These are phyloP conservation scores for Sphenodon punctatus DNA, from an alignment of 2,797 vertebrate genomes.

Conservation along the genomic window DNA sequence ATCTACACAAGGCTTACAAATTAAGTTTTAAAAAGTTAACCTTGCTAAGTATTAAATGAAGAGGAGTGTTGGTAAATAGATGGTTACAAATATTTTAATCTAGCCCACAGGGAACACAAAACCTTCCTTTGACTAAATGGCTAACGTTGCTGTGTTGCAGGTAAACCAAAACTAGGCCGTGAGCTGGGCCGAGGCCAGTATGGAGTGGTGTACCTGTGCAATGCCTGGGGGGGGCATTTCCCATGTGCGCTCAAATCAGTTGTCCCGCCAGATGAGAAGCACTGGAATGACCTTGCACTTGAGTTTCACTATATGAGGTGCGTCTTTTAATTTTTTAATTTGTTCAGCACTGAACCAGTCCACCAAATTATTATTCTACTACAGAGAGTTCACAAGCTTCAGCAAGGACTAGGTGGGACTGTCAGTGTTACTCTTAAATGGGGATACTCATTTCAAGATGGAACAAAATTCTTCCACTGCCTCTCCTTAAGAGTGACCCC, in stretches of 20 bases:
- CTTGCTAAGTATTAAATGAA: too few species aligned
- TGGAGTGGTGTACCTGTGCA: constrained; percentile 95
- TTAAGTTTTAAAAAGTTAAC: too few species aligned
- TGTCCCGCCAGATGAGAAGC: constrained; percentile 96
- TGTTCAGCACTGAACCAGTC: too few species aligned
- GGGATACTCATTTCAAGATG: background rate
- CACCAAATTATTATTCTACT: too few species aligned
- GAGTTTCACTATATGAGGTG: constrained; percentile 99
- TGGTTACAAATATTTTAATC: too few species aligned
- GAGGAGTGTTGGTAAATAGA: too few species aligned
- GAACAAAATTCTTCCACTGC: background rate
- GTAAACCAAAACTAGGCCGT: constrained; percentile 92
- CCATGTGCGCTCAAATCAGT: constrained; percentile 97
- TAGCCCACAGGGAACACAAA: too few species aligned
- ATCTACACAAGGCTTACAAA: too few species aligned
- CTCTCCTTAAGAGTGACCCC: too few species aligned
- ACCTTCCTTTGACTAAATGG: background rate
- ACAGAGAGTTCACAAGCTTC: too few species aligned
- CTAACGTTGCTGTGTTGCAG: constrained; percentile 67
- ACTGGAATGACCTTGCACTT: constrained; percentile 97
- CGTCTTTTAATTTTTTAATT: background rate
- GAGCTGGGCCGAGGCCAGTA: constrained; percentile 97
- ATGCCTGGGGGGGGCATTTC: constrained; percentile 92
- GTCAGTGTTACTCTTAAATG: background rate
- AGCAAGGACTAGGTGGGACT: background rate